Evolutionary conservation across 2,888 invertebrate species (phyloP), one percentile per base, ranked within the genome.

Genomic region (Diogma glabrata): DNA sequence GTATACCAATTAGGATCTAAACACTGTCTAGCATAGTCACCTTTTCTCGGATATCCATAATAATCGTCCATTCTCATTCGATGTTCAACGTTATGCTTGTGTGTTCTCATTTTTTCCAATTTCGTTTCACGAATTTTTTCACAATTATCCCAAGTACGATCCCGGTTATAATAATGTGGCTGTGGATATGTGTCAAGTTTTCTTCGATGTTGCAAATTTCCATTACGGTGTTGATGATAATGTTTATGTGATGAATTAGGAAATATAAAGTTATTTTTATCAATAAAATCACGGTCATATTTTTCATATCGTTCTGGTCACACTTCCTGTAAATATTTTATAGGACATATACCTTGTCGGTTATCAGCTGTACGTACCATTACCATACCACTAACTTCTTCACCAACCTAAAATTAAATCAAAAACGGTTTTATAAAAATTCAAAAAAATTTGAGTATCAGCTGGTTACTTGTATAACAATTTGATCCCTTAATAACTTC

Each of bases 281-380:
- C n/a, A n/a, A n/a, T n/a, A n/a, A n/a, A n/a, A n/a, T n/a, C n/a
- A n/a, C n/a, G n/a, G n/a, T n/a, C n/a, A n/a, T n/a, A n/a, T n/a
- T n/a, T n/a, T n/a, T n/a, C n/a, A n/a, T n/a, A n/a, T n/a, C n/a
- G n/a, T n/a, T 73, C 71, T 64, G 75, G 88, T 90, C 90, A 91
- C 84, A 92, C 90, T 74, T 94, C 93, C 74, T 91, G 89, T 55
- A 95, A 78, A 67, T 91, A 95, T 70, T 91, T 92, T 38, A 90
- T 72, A n/a, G 94, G 94, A 71, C 94, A 95, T 58, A 89, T 83
- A 53, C 89, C 91, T 70, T 92, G 90, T 60, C 89, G 88, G 74
- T 90, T 91, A 64, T 91, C 89, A 1, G 92, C 92, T 46, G 89
- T 89, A 51, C 93, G 81, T 56, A 95, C 90, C 82, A 89, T 87